Conservation (phyloP, 2,888 invertebrate genomes). For the Drosophila barbarae region DNA sequence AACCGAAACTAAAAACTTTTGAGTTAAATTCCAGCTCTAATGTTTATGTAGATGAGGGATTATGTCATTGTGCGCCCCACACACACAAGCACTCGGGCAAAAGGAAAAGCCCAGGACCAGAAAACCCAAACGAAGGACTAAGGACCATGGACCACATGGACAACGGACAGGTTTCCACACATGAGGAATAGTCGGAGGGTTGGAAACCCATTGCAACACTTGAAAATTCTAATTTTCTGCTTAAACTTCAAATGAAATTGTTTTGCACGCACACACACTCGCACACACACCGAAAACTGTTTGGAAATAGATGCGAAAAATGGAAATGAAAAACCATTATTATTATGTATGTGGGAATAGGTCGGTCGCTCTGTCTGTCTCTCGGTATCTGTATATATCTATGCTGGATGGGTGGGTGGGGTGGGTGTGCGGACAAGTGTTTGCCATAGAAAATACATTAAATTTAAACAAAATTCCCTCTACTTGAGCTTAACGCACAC, state of each 20-base stretch:
- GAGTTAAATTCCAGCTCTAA: conserved; percentile 75
- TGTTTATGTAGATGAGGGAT: conserved; percentile 77
- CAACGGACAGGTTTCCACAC: conserved; percentile 19
- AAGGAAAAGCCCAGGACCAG: conserved; percentile 37
- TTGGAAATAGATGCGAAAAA: conserved; percentile 56
- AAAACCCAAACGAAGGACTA: conserved; percentile 42
- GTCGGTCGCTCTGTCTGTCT: conserved; percentile 6
- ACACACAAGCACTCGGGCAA: conserved; percentile 24
- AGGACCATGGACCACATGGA: conserved; percentile 19
- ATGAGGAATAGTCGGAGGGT: background rate
- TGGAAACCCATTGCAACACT: conserved; percentile 66
- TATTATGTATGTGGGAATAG: conserved; percentile 49
- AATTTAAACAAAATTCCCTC: conserved; percentile 71
- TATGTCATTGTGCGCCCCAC: conserved; percentile 68
- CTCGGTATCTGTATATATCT: background rate
- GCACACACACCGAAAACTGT: conserved; percentile 6
- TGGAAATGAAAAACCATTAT: conserved; percentile 50
- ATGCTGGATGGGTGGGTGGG: background rate
- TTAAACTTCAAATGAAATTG: conserved; percentile 72
- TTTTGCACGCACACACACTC: conserved; percentile 53
- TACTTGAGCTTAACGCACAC: conserved; percentile 69
- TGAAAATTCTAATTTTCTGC: conserved; percentile 73
- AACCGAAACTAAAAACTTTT: conserved; percentile 75
- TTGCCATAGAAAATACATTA: conserved; percentile 77
- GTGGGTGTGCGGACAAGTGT: conserved; percentile 48